Percentiles rank a stretch among this genome's conserved stretches.
phyloP scores from a whole-genome alignment of 2,797 vertebrate species.

The Sebastes dallii region DNA sequence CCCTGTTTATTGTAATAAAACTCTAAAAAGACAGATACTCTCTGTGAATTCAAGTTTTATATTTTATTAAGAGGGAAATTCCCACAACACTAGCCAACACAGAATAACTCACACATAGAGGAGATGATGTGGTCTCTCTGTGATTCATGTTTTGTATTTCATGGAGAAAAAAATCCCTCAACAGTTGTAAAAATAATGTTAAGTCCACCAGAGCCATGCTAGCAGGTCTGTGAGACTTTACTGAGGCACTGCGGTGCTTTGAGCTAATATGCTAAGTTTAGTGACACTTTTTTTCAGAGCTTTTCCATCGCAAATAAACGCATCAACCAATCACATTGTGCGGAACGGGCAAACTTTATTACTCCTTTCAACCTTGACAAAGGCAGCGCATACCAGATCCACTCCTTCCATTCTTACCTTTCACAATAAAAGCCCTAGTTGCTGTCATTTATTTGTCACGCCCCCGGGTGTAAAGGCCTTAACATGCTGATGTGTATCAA shows the following conservation, averaged over 20 bases:
- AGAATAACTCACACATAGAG: too few species aligned
- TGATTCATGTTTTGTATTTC: neutral
- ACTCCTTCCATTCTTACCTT: neutral
- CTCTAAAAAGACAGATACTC: neutral
- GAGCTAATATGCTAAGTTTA: neutral
- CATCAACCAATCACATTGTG: neutral
- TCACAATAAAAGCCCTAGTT: neutral
- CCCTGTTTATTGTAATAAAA: neutral
- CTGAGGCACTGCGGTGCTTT: neutral
- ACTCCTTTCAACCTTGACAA: too few species aligned
- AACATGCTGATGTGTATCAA: neutral
- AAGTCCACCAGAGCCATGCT: neutral
- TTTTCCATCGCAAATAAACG: neutral
- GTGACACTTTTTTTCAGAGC: neutral
- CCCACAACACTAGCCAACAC: accelerated
- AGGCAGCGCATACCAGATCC: accelerated
- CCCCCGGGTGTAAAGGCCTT: neutral
- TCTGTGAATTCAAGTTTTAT: neutral
- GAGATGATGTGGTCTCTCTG: neutral
- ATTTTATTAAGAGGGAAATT: neutral
- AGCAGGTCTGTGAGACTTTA: neutral
- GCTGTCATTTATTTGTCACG: neutral
- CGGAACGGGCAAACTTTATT: neutral
- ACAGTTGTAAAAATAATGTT: neutral
- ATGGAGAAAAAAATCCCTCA: too few species aligned